Percentiles rank a stretch among this genome's conserved stretches.
Conservation (phyloP, 2,797 vertebrate species). For the Mastacembelus armatus region DNA sequence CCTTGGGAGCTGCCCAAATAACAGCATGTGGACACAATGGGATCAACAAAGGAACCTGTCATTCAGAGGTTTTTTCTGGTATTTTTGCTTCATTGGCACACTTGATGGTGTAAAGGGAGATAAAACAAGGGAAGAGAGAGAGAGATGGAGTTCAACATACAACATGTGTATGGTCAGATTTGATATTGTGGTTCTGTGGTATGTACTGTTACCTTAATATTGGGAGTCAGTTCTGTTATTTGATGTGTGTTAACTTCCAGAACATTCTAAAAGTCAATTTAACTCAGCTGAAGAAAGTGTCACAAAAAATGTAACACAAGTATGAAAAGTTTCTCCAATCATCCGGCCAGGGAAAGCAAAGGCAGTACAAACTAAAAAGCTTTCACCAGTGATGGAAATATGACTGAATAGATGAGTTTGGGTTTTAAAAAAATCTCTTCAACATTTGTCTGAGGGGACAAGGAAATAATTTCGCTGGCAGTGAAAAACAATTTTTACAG, state of each 20-base stretch:
- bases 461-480: conserved; percentile 17
- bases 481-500: conserved; percentile 24
- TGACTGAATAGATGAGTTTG: neutral
- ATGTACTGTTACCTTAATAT: too few relatives aligned
- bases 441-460: conserved; percentile 2
- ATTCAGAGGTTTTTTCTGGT: too few relatives aligned
- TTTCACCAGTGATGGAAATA: neutral
- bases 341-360: neutral
- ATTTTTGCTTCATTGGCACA: too few relatives aligned
- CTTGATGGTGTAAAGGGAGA: neutral
- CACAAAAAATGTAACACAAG: neutral
- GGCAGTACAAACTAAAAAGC: neutral
- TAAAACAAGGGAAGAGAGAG: neutral
- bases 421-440: neutral
- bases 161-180: neutral
- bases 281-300: neutral
- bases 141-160: neutral
- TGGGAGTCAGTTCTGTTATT: neutral
- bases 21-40: too few relatives aligned
- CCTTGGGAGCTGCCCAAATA: too few relatives aligned
- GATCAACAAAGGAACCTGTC: too few relatives aligned
- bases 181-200: too few relatives aligned
- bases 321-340: neutral
- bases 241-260: neutral
- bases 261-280: neutral